Conservation (phyloP, 2,113 vertebrate species). For the Ondatra zibethicus region DNA sequence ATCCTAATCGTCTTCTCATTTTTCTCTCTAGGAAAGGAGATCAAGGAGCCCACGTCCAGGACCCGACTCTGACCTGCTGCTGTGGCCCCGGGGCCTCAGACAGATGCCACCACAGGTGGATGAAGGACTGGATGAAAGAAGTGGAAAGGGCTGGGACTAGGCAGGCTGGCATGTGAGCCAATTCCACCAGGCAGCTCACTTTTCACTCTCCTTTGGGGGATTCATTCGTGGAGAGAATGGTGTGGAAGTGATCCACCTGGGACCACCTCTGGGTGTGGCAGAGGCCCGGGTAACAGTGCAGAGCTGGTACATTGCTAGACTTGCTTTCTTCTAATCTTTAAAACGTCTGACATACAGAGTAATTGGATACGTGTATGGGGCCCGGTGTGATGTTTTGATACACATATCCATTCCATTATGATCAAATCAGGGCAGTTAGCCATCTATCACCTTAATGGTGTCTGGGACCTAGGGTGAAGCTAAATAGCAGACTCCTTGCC, state of each 20-base stretch:
- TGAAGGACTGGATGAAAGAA: background rate
- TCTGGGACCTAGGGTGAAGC: background rate
- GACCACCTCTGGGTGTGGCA: background rate
- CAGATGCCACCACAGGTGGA: background rate
- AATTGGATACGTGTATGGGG: background rate
- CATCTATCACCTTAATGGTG: background rate
- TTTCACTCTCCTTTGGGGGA: background rate
- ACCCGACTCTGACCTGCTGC: background rate
- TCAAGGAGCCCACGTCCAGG: background rate
- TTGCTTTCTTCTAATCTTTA: background rate
- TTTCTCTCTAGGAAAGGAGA: background rate
- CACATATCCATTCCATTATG: background rate
- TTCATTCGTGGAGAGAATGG: background rate
- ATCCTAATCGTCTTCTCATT: background rate
- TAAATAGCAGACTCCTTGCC: background rate
- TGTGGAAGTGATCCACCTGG: background rate
- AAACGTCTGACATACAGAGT: background rate
- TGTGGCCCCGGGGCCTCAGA: background rate
- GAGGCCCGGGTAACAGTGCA: too few relatives aligned
- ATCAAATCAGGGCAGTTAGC: background rate
- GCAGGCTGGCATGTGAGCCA: background rate
- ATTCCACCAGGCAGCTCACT: too few relatives aligned
- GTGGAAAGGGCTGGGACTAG: background rate
- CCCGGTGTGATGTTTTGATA: background rate
- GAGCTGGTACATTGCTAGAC: accelerated